Evolutionary conservation across 1,140 invertebrate genomes (phyloP).

Genomic region (Drosophila asahinai): DNA sequence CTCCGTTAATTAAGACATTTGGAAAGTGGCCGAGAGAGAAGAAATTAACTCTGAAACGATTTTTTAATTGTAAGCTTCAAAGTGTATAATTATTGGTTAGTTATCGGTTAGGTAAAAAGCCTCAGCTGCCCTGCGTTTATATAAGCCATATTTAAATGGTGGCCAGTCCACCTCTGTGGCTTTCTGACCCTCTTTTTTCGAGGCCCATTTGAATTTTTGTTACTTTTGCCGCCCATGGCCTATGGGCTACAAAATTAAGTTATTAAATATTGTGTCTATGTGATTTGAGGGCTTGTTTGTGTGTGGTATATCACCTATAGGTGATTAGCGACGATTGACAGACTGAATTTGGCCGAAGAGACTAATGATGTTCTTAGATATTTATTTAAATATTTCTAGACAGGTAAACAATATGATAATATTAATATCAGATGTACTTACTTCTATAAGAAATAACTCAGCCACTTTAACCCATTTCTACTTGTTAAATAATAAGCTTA

Average conservation of each 20-base stretch:
- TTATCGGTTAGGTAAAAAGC: constrained; percentile 69
- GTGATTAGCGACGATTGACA: constrained; percentile 66
- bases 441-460: too few species aligned
- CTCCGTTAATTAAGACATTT: constrained; percentile 73
- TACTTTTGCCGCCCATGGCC: constrained; percentile 48
- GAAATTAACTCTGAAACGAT: constrained; percentile 57
- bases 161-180: constrained; percentile 13
- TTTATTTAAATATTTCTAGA: background rate
- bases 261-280: constrained; percentile 57
- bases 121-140: constrained; percentile 51
- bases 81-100: constrained; percentile 77
- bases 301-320: constrained; percentile 10
- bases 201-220: constrained; percentile 41
- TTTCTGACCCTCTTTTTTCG: constrained; percentile 27
- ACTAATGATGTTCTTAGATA: background rate
- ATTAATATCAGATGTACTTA: too few species aligned
- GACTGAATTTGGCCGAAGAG: constrained; percentile 2
- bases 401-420: too few species aligned
- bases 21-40: constrained; percentile 58
- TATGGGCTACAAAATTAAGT: constrained; percentile 72
- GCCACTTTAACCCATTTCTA: too few species aligned
- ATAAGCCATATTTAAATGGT: constrained; percentile 74
- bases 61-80: constrained; percentile 74
- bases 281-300: constrained; percentile 22
- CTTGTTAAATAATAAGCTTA: too few species aligned